Base-by-base conservation (phyloP, 1,140 invertebrate species). In the Nephotettix cincticeps region DNA sequence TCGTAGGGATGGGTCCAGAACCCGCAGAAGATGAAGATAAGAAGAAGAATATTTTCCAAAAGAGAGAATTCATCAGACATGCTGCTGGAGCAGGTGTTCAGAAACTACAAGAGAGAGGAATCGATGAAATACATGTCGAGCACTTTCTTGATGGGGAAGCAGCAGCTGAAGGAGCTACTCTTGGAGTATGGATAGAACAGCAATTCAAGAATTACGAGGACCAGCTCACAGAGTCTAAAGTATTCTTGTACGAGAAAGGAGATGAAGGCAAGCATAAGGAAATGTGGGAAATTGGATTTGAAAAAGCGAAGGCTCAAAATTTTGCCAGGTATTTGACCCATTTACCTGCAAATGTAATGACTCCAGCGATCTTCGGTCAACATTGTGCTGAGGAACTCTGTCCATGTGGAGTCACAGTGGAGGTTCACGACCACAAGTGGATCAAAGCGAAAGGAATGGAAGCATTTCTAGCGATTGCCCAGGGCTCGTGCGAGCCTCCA, bases 311-410 rank as follows among this genome's bases (percentile, higher is more conserved):
- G 61, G 89, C 91, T 0, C 95, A 97, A 81, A 96, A 96, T 79
- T 83, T 94, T 77, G 92, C 93, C 0, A 81, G 94, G 17, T 83
- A 81, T 71, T 79, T 96, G 1, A 89, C 88, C 77, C 93, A 96
- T 79, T 88, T 89, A 11, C 94, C 95, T 0, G 88, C 92, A 0
- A 97, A 96, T 82, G 78, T 88, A 69, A 88, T 96, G 83, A 95
- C 94, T 1, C 95, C 95, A 0, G 90, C 89, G 0, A 87, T 87
- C 61, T 96, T 96, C 80, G 87, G 89, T n/a, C 82, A 93, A 13
- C 27, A 36, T 40, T 30, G 47, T 40, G 73, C 75, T 4, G 75
- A 79, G n/a, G 58, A 45, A 0, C 67, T 78, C 14, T 74, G 72
- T 32, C 70, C 75, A 1, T 74, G 72, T 47, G 75, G 74, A 13